Conservation (phyloP, 2,888 invertebrate genomes). For the Unio delphinus region DNA sequence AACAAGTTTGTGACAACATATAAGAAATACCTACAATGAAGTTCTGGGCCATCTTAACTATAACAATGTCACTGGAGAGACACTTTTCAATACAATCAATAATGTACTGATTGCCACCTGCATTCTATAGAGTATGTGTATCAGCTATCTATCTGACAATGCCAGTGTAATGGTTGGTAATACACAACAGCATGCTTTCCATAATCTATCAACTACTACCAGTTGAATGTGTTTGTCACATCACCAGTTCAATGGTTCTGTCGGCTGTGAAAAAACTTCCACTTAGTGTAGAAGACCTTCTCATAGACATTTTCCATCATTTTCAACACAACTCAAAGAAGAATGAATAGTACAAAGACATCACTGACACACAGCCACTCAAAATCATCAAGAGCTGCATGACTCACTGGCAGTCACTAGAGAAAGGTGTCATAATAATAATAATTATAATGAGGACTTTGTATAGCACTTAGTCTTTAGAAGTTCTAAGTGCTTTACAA, state of each 20-base stretch:
- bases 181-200: conserved; percentile 15
- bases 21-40: conserved; percentile 1
- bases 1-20: conserved; percentile 8
- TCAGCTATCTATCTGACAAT: conserved; percentile 19
- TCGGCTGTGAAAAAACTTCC: conserved; percentile 20
- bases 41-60: conserved; percentile 11
- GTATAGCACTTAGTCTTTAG: no score
- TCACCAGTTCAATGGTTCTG: conserved; percentile 10
- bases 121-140: conserved; percentile 25
- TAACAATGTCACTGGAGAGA: conserved; percentile 14
- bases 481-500: no score
- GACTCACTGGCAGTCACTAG: conserved; percentile 21
- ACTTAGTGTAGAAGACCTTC: conserved; percentile 25
- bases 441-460: no score
- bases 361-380: conserved; percentile 22
- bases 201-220: conserved; percentile 9
- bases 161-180: conserved; percentile 18
- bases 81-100: conserved; percentile 11
- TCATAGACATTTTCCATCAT: conserved; percentile 15
- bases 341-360: conserved; percentile 21
- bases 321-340: conserved; percentile 22
- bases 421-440: background rate
- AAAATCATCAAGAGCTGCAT: conserved; percentile 25
- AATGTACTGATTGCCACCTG: conserved; percentile 15
- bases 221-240: conserved; percentile 21